phyloP scores from a whole-genome alignment of 2,797 vertebrate species.

The Coregonus suidteri region DNA sequence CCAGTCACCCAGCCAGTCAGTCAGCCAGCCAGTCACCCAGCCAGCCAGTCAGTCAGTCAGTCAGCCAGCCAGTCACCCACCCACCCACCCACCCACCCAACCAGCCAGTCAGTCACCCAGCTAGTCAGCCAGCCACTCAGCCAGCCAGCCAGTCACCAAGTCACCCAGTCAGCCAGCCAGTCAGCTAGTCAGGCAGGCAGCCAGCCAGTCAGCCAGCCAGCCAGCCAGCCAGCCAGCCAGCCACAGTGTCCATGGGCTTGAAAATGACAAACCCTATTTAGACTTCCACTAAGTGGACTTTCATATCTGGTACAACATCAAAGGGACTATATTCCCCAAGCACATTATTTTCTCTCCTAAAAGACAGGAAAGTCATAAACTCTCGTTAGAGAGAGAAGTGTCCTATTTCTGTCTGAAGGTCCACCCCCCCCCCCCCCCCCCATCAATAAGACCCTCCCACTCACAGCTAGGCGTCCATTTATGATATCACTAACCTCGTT shows the following conservation, averaged over 20 bases:
- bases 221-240: constrained; percentile 45
- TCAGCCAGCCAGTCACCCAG: constrained; percentile 34
- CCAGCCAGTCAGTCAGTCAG: background rate
- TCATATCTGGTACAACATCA: constrained; percentile 40
- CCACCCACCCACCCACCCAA: constrained; percentile 35
- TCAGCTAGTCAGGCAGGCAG: constrained; percentile 29
- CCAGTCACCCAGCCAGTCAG: constrained; percentile 1
- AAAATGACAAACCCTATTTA: constrained; percentile 60
- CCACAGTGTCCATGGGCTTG: constrained; percentile 42
- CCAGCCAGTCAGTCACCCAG: background rate
- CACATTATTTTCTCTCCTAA: constrained; percentile 50
- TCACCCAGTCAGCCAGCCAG: constrained; percentile 12
- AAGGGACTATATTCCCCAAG: constrained; percentile 23
- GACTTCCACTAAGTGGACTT: constrained; percentile 41
- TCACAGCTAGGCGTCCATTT: constrained; percentile 23
- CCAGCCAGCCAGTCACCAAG: constrained; percentile 31
- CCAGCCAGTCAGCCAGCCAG: background rate
- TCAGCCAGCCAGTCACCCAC: constrained; percentile 48
- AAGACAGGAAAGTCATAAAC: constrained; percentile 50
- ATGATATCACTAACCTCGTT: constrained; percentile 26
- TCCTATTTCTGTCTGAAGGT: constrained; percentile 43
- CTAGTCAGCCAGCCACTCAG: constrained; percentile 42
- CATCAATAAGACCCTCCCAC: constrained; percentile 33
- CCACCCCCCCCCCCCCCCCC: constrained; percentile 30
- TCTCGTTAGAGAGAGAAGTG: constrained; percentile 43